Conservation (phyloP, 1,140 invertebrate genomes). For the Drosophila arizonae region DNA sequence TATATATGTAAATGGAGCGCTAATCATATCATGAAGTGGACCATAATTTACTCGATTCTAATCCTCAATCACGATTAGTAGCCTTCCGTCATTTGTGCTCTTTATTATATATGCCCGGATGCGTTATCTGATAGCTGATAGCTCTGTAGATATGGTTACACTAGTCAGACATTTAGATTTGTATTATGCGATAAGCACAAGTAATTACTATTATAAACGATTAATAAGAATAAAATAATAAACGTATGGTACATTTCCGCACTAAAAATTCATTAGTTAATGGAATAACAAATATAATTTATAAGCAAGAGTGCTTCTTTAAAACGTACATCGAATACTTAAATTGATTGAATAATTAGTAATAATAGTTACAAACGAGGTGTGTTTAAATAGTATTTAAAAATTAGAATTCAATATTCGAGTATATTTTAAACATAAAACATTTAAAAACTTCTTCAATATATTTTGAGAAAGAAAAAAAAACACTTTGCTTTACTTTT, state of each 20-base stretch:
- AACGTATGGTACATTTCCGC: slow-evolving; percentile 25
- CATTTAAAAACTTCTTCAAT: too few relatives aligned
- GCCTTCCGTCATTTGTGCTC: slow-evolving; percentile 15
- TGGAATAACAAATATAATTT: not conserved
- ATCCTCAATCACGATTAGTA: slow-evolving; percentile 44
- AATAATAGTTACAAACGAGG: too few relatives aligned
- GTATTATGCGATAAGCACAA: slow-evolving; percentile 14
- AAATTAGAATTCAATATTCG: too few relatives aligned
- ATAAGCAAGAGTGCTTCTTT: not conserved
- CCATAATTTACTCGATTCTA: slow-evolving; percentile 44
- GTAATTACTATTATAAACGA: slow-evolving; percentile 29
- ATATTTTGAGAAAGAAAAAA: too few relatives aligned
- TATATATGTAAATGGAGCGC: slow-evolving; percentile 40
- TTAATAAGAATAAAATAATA: slow-evolving; percentile 30
- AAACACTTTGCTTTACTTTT: too few relatives aligned
- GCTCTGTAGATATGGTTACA: not conserved
- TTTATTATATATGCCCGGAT: not conserved
- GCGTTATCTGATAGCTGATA: not conserved
- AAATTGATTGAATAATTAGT: too few relatives aligned
- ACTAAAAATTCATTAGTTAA: not conserved
- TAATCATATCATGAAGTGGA: slow-evolving; percentile 60
- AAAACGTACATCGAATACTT: too few relatives aligned
- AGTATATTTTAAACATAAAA: too few relatives aligned
- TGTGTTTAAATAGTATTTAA: too few relatives aligned
- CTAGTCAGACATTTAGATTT: slow-evolving; percentile 19